Conservation (phyloP, 2,113 vertebrate species). For the Sinocyclocheilus anshuiensis region DNA sequence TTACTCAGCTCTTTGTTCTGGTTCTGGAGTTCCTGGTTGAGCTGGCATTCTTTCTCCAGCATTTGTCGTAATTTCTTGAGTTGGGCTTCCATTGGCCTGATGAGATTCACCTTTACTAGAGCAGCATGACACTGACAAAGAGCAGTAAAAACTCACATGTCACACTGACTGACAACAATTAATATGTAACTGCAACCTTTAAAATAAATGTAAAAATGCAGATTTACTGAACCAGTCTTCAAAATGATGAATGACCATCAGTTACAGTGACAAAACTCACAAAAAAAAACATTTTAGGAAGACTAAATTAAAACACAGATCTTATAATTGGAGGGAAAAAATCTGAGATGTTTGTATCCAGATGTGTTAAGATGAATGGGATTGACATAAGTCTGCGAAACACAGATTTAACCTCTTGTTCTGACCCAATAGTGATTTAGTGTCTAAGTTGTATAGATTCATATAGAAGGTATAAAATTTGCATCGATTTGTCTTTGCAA, state of each 20-base stretch:
- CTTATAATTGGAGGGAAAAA: too few species aligned
- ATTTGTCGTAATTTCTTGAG: slow-evolving; percentile 73
- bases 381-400: too few species aligned
- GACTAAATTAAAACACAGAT: neutral
- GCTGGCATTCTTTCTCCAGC: slow-evolving; percentile 73
- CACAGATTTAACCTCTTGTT: too few species aligned
- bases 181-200: neutral
- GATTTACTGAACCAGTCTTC: neutral
- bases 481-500: too few species aligned
- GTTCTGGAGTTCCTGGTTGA: slow-evolving; percentile 75
- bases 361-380: too few species aligned
- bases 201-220: neutral
- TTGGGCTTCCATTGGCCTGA: slow-evolving; percentile 73
- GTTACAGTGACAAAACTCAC: slow-evolving; percentile 10
- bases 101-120: neutral
- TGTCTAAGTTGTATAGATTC: too few species aligned
- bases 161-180: neutral
- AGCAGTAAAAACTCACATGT: neutral
- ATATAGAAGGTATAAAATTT: too few species aligned
- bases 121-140: neutral
- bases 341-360: too few species aligned
- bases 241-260: neutral
- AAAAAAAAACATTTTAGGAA: neutral
- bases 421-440: too few species aligned
- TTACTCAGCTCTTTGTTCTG: slow-evolving; percentile 75